These are phyloP conservation scores for Euplexia lucipara DNA, from an alignment of 2,888 invertebrate species.

Conservation along the genomic window DNA sequence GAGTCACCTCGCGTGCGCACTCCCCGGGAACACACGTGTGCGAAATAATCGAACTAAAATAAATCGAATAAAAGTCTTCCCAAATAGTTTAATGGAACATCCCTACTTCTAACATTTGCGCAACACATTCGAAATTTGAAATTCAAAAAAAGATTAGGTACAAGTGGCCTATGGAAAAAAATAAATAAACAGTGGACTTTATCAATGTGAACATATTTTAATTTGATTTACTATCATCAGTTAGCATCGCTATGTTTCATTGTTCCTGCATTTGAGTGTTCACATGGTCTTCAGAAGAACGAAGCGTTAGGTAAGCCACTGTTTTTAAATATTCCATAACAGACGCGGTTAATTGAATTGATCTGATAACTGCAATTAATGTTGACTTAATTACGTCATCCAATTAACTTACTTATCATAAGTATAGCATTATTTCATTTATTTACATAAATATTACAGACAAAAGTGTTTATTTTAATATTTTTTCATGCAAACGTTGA, in stretches of 20 bases:
- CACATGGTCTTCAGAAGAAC: constrained; percentile 71
- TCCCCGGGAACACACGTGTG: constrained; percentile 68
- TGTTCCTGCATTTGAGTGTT: constrained; percentile 76
- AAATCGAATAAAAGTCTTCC: constrained; percentile 45
- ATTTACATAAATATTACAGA: constrained; percentile 52
- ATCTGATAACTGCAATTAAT: constrained; percentile 35
- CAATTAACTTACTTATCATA: constrained; percentile 38
- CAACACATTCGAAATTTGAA: constrained; percentile 53
- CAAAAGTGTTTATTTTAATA: constrained; percentile 56
- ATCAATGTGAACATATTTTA: constrained; percentile 66
- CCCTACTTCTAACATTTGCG: constrained; percentile 37
- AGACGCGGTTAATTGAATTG: constrained; percentile 38
- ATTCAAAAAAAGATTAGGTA: constrained; percentile 38
- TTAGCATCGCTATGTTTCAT: constrained; percentile 73
- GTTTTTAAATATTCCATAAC: constrained; percentile 45
- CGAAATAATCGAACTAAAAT: constrained; percentile 58
- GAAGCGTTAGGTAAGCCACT: constrained; percentile 76
- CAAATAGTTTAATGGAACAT: constrained; percentile 40
- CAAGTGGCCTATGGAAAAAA: constrained; percentile 59
- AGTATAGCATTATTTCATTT: constrained; percentile 33
- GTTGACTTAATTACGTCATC: constrained; percentile 32
- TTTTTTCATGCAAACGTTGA: constrained; percentile 27
- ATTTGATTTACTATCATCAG: constrained; percentile 65
- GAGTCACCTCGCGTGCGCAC: constrained; percentile 78
- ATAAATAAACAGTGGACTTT: constrained; percentile 63